phyloP scores from a whole-genome alignment of 2,888 invertebrate species.

The Pandemis cinnamomeana region DNA sequence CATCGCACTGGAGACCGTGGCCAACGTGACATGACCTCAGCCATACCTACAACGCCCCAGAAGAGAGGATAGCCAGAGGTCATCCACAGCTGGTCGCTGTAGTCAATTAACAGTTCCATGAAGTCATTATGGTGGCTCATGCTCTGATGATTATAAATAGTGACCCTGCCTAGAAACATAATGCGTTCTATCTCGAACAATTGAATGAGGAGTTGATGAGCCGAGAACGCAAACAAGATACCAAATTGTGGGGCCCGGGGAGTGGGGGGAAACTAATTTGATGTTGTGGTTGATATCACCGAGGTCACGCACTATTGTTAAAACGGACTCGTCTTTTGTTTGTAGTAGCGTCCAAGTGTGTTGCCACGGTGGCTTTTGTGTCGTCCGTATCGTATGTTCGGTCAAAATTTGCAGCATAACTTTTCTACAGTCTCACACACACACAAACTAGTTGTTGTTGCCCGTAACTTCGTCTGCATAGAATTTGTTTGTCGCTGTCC shows the following conservation, averaged over 20 bases:
- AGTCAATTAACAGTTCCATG: slow-evolving; percentile 49
- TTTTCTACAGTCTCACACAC: no score
- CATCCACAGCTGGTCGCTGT: slow-evolving; percentile 39
- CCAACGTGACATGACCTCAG: slow-evolving; percentile 41
- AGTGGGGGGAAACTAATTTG: neutral
- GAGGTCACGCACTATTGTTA: neutral
- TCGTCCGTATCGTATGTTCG: no score
- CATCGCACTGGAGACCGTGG: slow-evolving; percentile 46
- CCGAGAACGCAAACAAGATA: slow-evolving; percentile 23
- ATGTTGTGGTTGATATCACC: neutral
- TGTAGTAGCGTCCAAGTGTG: neutral
- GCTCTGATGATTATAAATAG: slow-evolving; percentile 37
- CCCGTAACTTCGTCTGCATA: no score
- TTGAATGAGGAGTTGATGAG: slow-evolving; percentile 32
- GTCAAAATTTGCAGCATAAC: no score
- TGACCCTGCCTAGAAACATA: slow-evolving; percentile 27
- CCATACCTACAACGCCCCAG: slow-evolving; percentile 18
- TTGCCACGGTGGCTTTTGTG: no score
- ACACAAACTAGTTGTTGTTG: no score
- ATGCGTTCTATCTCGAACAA: slow-evolving; percentile 24
- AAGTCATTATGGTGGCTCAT: slow-evolving; percentile 35
- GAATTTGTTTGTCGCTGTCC: no score
- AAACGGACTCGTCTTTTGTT: neutral
- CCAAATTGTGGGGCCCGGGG: neutral
- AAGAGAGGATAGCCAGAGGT: slow-evolving; percentile 21